Evolutionary conservation across 2,888 invertebrate genomes (phyloP).

Genomic region (Pachycephus smyrnensis): DNA sequence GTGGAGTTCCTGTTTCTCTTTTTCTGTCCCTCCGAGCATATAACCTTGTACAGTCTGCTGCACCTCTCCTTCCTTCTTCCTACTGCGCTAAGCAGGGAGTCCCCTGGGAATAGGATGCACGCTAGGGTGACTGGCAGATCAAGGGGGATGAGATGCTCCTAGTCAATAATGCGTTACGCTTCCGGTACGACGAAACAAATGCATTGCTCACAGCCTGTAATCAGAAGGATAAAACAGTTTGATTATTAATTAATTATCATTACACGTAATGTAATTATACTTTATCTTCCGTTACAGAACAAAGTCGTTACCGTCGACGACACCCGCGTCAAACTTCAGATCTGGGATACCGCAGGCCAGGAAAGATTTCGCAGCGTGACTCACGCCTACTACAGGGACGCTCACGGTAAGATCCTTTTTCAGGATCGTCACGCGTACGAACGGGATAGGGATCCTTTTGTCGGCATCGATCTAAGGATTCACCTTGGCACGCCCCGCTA

Average conservation of each 20-base stretch:
- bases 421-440: no score
- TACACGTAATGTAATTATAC: constrained; percentile 17
- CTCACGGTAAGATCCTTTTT: constrained; percentile 78
- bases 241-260: constrained; percentile 9
- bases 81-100: not conserved
- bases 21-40: not conserved
- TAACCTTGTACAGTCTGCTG: not conserved
- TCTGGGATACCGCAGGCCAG: constrained; percentile 96
- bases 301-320: constrained; percentile 86
- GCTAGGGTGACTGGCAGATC: constrained; percentile 4
- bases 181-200: constrained; percentile 9
- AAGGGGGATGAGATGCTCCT: constrained; percentile 1
- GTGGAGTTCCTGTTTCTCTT: not conserved
- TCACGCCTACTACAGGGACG: constrained; percentile 94
- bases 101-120: constrained; percentile 7
- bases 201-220: constrained; percentile 24
- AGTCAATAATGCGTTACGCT: not conserved
- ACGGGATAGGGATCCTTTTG: no score
- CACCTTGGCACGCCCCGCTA: no score
- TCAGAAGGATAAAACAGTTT: not conserved
- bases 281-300: constrained; percentile 72
- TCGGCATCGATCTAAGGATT: no score
- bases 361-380: constrained; percentile 95
- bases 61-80: not conserved
- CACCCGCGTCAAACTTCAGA: constrained; percentile 92